These are phyloP conservation scores for Osmoderma eremita DNA, from an alignment of 2,888 invertebrate genomes.

Conservation along the genomic window DNA sequence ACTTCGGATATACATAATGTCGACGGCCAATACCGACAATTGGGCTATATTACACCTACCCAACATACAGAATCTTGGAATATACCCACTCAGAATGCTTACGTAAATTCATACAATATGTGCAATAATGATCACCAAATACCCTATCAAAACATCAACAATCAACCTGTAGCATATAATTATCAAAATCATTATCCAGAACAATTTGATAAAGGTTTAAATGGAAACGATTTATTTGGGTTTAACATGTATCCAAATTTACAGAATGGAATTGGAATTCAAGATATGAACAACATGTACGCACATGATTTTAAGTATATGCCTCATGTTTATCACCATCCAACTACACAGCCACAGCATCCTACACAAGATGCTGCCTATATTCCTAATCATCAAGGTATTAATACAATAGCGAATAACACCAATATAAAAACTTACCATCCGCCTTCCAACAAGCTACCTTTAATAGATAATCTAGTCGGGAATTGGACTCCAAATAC, in stretches of 20 bases:
- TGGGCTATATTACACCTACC: conserved; percentile 64
- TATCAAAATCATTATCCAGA: conserved; percentile 46
- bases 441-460: conserved; percentile 50
- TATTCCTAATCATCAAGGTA: conserved; percentile 34
- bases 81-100: conserved; percentile 51
- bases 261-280: conserved; percentile 49
- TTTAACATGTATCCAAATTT: conserved; percentile 47
- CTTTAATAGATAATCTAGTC: conserved; percentile 76
- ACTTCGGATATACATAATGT: conserved; percentile 68
- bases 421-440: conserved; percentile 27
- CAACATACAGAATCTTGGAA: conserved; percentile 54
- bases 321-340: conserved; percentile 33
- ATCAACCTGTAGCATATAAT: conserved; percentile 45
- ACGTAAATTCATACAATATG: conserved; percentile 47
- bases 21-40: conserved; percentile 69
- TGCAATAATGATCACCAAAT: conserved; percentile 45
- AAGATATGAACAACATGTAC: conserved; percentile 50
- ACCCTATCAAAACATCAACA: conserved; percentile 44
- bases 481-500: conserved; percentile 79
- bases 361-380: conserved; percentile 37
- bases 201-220: conserved; percentile 41
- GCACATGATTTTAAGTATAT: conserved; percentile 47
- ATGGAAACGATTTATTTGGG: conserved; percentile 38
- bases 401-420: conserved; percentile 31
- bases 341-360: conserved; percentile 35